These are phyloP conservation scores for Halichondria panicea DNA, from an alignment of 37 sponge, comb jelly and placozoan genomes.

Conservation along the genomic window DNA sequence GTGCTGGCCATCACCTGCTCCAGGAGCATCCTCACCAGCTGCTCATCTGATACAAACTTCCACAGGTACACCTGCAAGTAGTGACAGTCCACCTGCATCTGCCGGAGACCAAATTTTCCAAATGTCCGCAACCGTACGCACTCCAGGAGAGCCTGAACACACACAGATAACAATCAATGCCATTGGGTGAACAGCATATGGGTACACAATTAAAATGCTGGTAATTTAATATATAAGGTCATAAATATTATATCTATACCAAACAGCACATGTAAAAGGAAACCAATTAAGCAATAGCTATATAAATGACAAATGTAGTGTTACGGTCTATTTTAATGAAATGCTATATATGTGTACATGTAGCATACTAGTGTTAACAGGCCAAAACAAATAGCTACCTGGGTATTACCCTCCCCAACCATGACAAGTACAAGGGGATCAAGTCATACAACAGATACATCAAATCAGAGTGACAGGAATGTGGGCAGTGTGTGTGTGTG, in stretches of 20 bases:
- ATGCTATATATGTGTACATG: slow-evolving; percentile 89
- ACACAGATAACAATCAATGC: neutral
- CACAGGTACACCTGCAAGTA: slow-evolving; percentile 96
- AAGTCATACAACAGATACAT: neutral
- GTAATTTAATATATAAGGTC: no score
- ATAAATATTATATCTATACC: no score
- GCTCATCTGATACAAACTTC: slow-evolving; percentile 98
- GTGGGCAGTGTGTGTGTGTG: slow-evolving; percentile 12
- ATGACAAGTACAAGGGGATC: no score
- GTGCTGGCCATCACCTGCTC: slow-evolving; percentile 91
- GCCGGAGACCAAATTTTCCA: slow-evolving; percentile 97
- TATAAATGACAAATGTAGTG: no score
- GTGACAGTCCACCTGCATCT: slow-evolving; percentile 96
- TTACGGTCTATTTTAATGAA: no score
- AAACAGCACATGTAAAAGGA: no score
- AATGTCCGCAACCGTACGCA: slow-evolving; percentile 96
- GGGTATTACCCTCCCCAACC: neutral
- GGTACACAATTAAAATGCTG: neutral
- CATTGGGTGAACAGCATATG: neutral
- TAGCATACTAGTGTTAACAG: slow-evolving; percentile 51
- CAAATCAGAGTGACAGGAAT: neutral
- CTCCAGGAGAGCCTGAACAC: slow-evolving; percentile 85
- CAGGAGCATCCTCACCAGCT: slow-evolving; percentile 78
- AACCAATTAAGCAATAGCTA: no score
- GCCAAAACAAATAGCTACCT: neutral